Evolutionary conservation across 2,113 vertebrate species (phyloP), one percentile per base, ranked within the genome.

Genomic region (Oreochromis spilurus): DNA sequence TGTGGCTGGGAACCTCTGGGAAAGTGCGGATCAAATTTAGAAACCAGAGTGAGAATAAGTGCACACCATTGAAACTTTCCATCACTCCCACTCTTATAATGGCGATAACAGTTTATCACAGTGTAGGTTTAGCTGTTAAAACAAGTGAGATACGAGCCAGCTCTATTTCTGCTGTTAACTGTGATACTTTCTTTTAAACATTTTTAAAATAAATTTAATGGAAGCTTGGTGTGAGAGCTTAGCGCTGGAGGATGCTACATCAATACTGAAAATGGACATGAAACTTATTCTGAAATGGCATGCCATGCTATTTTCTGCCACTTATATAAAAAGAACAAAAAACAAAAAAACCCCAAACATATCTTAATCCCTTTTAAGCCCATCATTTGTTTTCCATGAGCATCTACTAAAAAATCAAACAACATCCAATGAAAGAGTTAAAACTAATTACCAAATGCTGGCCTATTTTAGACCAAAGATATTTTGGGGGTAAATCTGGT

Each of bases 321-420:
- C 43, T 62, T 60, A 19, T 78, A n/a, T 65, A 65, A 38, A 65
- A 65, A 21, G 19, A n/a, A 31, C 7, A 79, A 48, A 6, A 29
- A 53, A 43, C 36, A 38, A 13, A 38, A 11, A 38, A 0, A 0
- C 0, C 26, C 17, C 34, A 13, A 21, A 26, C 29, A 19, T 7
- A 62, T 29, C 1, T 58, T 65, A 17, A 84, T 24, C 16, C 29
- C 9, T 6, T 31, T n/a, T 57, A 43, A 72, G 48, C 48, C 57
- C 14, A 34, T 67, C 19, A 5, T 12, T 17, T 48, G 8, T 67
- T 75, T 67, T n/a, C 31, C 54, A 40, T 19, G n/a, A 82, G 19
- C n/a, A 45, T 2, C 19, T 34, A 60, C 26, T 19, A 16, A 14
- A 50, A 17, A 17, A 52, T 40, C n/a, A 24, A 40, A 78, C 19